Percentiles rank a stretch among this genome's conserved stretches.
Conservation (phyloP, 1,140 invertebrate species). For the Ganaspis sp. region DNA sequence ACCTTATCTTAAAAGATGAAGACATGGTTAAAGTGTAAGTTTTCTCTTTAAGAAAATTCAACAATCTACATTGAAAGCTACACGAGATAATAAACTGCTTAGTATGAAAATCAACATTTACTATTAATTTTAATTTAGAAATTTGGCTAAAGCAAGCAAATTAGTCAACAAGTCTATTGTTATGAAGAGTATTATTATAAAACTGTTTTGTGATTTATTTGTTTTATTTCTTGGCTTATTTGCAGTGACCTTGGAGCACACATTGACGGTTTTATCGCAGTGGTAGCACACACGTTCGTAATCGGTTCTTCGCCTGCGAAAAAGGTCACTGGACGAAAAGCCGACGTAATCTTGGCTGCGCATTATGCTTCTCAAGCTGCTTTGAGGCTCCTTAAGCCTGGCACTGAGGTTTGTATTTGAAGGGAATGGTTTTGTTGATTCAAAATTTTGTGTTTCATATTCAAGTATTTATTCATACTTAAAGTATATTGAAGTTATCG, state of each 20-base stretch:
- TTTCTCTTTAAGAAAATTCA: background rate
- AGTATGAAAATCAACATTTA: too few species aligned
- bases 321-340: conserved; percentile 90
- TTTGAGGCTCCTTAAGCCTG: conserved; percentile 92
- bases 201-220: background rate
- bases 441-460: conserved; percentile 9
- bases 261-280: conserved; percentile 99
- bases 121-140: too few species aligned
- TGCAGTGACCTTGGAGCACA: conserved; percentile 97
- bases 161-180: too few species aligned
- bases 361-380: conserved; percentile 96
- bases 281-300: conserved; percentile 96
- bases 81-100: too few species aligned
- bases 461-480: too few species aligned
- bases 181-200: too few species aligned
- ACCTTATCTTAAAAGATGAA: conserved; percentile 91
- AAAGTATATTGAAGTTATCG: too few species aligned
- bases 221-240: conserved; percentile 53
- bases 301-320: conserved; percentile 86
- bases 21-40: conserved; percentile 99
- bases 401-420: conserved; percentile 84
- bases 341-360: conserved; percentile 96
- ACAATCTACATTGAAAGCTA: too few species aligned
- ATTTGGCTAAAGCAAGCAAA: too few species aligned
- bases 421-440: conserved; percentile 37